Evolutionary conservation across 2,113 vertebrate genomes (phyloP).

Genomic region (Pardalotus punctatus): DNA sequence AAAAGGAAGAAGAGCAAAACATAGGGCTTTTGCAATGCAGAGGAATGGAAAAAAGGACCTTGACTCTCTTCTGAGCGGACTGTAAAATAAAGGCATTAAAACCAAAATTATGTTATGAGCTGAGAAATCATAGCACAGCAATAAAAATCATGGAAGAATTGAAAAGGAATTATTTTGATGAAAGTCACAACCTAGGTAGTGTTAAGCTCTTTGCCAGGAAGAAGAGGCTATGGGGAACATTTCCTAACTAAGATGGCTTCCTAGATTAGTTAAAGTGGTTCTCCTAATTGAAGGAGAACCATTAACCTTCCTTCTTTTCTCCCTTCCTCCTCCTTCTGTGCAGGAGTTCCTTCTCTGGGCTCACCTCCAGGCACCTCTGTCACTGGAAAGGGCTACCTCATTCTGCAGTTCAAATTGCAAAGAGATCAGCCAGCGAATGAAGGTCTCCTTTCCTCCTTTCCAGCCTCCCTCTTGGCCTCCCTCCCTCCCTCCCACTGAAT

Average conservation of each 20-base stretch:
- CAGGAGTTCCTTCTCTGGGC: neutral
- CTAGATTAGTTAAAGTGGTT: neutral
- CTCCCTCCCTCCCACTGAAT: neutral
- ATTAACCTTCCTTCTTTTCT: neutral
- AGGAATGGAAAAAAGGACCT: neutral
- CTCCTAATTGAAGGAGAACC: neutral
- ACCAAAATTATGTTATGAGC: neutral
- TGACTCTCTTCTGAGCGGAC: neutral
- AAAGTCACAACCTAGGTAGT: neutral
- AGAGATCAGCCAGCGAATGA: neutral
- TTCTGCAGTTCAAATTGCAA: neutral
- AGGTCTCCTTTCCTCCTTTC: neutral
- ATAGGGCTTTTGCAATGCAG: neutral
- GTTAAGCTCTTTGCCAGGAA: neutral
- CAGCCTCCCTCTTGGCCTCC: neutral
- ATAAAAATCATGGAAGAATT: neutral
- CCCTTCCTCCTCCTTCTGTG: neutral
- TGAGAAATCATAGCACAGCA: neutral
- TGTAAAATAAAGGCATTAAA: neutral
- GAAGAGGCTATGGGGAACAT: neutral
- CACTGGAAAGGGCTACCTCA: neutral
- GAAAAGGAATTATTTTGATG: neutral
- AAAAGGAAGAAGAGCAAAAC: neutral
- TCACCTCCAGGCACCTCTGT: fast-evolving
- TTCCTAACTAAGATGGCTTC: neutral